Evolutionary conservation across 1,140 invertebrate species (phyloP).

Genomic region (Caerostris extrusa): DNA sequence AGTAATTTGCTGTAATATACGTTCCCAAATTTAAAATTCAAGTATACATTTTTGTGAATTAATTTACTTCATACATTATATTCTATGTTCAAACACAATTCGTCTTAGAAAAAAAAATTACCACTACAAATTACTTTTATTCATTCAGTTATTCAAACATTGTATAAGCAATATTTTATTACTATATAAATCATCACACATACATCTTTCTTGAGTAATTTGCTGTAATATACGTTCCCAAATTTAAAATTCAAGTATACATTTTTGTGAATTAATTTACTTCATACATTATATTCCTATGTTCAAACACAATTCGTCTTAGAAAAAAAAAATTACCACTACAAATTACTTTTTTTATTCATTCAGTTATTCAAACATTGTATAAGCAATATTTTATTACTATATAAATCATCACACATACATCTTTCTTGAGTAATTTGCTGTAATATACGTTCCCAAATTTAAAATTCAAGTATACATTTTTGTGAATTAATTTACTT

Average conservation of each 20-base stretch:
- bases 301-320: too few species aligned
- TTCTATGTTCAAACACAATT: too few species aligned
- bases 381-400: too few species aligned
- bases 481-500: not conserved
- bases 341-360: too few species aligned
- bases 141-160: slow-evolving; percentile 23
- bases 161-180: slow-evolving; percentile 1
- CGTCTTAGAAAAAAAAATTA: too few species aligned
- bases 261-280: too few species aligned
- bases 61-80: not conserved
- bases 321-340: too few species aligned
- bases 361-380: too few species aligned
- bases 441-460: not conserved
- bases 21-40: not conserved
- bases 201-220: not conserved
- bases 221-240: too few species aligned
- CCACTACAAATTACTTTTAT: slow-evolving; percentile 14
- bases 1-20: slow-evolving; percentile 10
- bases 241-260: too few species aligned
- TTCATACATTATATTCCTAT: too few species aligned
- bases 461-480: slow-evolving; percentile 5
- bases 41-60: not conserved
- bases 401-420: not conserved
- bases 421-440: not conserved
- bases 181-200: too few species aligned